These are phyloP conservation scores for Sciaenops ocellatus DNA, from an alignment of 2,797 vertebrate species.

Conservation along the genomic window DNA sequence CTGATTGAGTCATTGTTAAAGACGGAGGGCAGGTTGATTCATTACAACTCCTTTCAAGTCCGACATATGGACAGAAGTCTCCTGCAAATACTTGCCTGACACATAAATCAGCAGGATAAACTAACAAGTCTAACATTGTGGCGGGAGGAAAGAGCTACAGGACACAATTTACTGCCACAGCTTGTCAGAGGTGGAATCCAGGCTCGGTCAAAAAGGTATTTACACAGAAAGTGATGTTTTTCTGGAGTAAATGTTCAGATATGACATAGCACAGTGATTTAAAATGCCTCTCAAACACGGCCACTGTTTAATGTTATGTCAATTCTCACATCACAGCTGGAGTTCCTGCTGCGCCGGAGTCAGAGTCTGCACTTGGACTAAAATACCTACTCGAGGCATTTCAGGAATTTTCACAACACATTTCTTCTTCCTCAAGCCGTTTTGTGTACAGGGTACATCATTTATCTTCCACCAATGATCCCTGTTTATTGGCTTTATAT, in stretches of 20 bases:
- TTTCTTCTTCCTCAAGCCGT: constrained; percentile 37
- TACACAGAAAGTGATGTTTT: constrained; percentile 29
- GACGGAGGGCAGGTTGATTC: constrained; percentile 28
- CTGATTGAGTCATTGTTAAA: constrained; percentile 35
- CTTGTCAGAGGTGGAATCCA: constrained; percentile 27
- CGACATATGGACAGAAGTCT: constrained; percentile 12
- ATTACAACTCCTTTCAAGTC: constrained; percentile 17
- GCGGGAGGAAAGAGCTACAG: constrained; percentile 14
- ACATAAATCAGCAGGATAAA: constrained; percentile 33
- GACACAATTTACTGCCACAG: constrained; percentile 28
- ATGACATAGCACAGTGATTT: constrained; percentile 37
- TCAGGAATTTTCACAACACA: constrained; percentile 59
- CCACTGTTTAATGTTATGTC: constrained; percentile 49
- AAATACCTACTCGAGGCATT: constrained; percentile 50
- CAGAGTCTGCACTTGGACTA: constrained; percentile 47
- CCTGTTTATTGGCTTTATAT: constrained; percentile 62
- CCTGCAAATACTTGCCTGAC: constrained; percentile 24
- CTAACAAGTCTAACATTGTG: constrained; percentile 5
- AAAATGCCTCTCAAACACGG: constrained; percentile 32
- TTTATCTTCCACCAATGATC: constrained; percentile 58
- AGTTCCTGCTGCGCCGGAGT: constrained; percentile 7
- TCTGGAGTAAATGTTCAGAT: constrained; percentile 31
- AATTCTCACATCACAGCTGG: constrained; percentile 43
- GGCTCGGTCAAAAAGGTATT: neutral
- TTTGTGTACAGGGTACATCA: constrained; percentile 30